Evolutionary conservation across 2,797 vertebrate species (phyloP), one percentile per base, ranked within the genome.

Genomic region (Thamnophis elegans): DNA sequence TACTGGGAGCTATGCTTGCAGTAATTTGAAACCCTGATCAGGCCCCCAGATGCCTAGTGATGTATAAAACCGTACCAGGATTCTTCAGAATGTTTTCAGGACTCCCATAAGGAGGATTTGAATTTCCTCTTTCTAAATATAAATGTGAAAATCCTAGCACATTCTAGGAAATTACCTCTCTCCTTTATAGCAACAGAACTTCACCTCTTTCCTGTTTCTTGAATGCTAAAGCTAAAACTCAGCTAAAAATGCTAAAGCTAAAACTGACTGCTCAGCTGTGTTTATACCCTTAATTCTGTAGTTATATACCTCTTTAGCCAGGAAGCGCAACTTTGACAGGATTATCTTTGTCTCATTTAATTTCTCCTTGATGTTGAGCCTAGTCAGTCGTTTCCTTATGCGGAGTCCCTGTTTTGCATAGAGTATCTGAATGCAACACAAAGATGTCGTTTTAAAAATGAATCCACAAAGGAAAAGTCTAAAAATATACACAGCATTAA

Each of bases 291-390:
- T 22, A 28, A 25, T 7, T 86, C 4, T 87, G 16, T 16, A 28
- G 4, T 54, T 42, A 47, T 5, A 60, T 96, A 99, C 99, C 98
- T 99, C 99, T 97, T 98, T 97, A 92, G 98, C 97, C 93, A 99
- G 87, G 36, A 97, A 98, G 90, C 96, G 97, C 51, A 99, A 96
- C 94, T 97, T 99, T 94, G 96, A 96, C 60, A 99, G 96, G 68
- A 99, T 96, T 95, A 96, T 99, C 96, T 96, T 98, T 53, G 97
- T 94, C 14, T 98, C 97, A 3, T 93, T 95, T n/a, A 98, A 89
- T 68, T 98, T 98, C 95, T 98, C 98, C 93, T 97, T 98, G 90
- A 98, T 36, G 0, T 97, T 98, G 53, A 97, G 94, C 89, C 96
- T 97, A 56, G 96, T 98, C 93, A 98, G 93, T 53, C 89, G 95